Evolutionary conservation across 2,797 vertebrate species (phyloP).

Genomic region (Alauda arvensis): DNA sequence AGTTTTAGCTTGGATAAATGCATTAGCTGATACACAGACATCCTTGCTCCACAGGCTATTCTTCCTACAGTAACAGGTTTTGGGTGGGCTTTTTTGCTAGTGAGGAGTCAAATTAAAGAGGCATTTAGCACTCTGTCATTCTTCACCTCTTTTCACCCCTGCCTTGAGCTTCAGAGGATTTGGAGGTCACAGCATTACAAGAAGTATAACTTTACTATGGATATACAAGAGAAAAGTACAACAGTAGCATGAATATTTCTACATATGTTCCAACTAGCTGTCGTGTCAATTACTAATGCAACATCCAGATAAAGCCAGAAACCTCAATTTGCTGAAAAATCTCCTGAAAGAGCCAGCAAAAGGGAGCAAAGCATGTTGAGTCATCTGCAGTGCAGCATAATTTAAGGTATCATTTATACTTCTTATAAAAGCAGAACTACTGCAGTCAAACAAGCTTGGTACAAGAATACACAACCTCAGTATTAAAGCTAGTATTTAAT

Average conservation of each 20-base stretch:
- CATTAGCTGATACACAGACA: not conserved
- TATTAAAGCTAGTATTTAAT: not conserved
- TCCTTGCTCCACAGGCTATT: not conserved
- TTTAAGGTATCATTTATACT: not conserved
- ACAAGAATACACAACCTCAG: not conserved
- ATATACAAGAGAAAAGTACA: not conserved
- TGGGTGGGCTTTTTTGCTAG: not conserved
- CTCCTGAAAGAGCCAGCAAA: not conserved
- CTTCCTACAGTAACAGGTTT: not conserved
- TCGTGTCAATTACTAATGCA: not conserved
- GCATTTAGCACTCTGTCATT: not conserved
- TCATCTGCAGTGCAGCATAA: not conserved
- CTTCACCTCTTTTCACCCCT: not conserved
- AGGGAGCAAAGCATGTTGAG: not conserved
- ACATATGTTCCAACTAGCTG: not conserved
- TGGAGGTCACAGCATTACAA: not conserved
- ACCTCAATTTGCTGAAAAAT: not conserved
- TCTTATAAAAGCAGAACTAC: not conserved
- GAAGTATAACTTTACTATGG: not conserved
- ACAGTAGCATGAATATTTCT: not conserved
- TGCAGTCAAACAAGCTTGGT: not conserved
- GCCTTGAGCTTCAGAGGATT: not conserved
- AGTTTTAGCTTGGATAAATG: not conserved
- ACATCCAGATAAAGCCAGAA: not conserved
- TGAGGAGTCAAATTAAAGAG: not conserved